phyloP scores from a whole-genome alignment of 2,888 invertebrate genomes.

The Tenthredo scrophulariae region DNA sequence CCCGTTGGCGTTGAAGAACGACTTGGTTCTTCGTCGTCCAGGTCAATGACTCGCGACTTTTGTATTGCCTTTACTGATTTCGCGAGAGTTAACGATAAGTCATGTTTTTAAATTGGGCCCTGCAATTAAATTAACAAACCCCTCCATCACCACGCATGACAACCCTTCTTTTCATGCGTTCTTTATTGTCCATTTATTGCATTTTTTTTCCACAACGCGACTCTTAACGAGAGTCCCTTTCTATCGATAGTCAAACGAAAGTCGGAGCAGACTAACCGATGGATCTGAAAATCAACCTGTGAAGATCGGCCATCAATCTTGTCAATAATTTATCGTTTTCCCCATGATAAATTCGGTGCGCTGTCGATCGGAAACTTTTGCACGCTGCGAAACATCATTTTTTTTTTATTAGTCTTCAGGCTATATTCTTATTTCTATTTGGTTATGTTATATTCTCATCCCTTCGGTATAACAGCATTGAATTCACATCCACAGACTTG shows the following conservation, averaged over 20 bases:
- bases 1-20: constrained; percentile 35
- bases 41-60: constrained; percentile 42
- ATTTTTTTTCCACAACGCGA: neutral
- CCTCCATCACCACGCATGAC: neutral
- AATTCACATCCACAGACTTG: constrained; percentile 1
- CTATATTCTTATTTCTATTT: constrained; percentile 16
- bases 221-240: neutral
- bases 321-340: constrained; percentile 13
- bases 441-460: neutral
- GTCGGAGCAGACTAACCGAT: neutral
- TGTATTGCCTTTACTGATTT: constrained; percentile 27
- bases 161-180: neutral
- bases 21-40: neutral
- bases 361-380: constrained; percentile 30
- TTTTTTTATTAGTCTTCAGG: neutral
- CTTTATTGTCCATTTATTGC: neutral
- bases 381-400: constrained; percentile 16
- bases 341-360: constrained; percentile 14
- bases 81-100: constrained; percentile 45
- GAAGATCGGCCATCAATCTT: constrained; percentile 28
- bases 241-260: constrained; percentile 16
- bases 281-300: neutral
- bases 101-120: constrained; percentile 42
- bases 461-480: neutral
- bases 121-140: constrained; percentile 18